Evolutionary conservation across 2,888 invertebrate genomes (phyloP), one percentile per base, ranked within the genome.

Genomic region (Cremastinae sp.): DNA sequence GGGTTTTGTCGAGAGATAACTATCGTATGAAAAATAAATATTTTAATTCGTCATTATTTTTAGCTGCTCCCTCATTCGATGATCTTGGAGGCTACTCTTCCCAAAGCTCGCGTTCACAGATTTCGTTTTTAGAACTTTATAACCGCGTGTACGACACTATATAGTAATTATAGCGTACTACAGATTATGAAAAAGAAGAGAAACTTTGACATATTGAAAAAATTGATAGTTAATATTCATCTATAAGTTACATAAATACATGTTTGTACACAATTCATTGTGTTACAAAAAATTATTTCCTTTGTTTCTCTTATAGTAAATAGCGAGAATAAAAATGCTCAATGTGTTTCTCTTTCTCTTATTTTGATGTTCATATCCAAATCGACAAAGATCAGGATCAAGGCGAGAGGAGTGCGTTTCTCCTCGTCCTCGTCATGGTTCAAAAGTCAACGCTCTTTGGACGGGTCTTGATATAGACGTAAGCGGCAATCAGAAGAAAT

Each of bases 401-500:
- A 41, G 8, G 28, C n/a, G n/a, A 3, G 18, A 0, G 61, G 70
- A 75, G 78, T 69, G 68, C 22, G 28, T 58, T 0, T 8, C 22
- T 20, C 3, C 12, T 22, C 7, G 0, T 18, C 45, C 53, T 47
- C n/a, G 7, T 49, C 2, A 36, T 34, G 47, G 53, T 61, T 87
- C 83, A 89, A 75, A 87, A 89, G 49, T 89, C 88, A 20, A 88
- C 70, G 22, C 83, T 74, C 81, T 88, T 89, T 68, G 96, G 95
- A 84, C 96, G 92, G 10, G 96, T 96, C 90, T 96, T 96, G 53
- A 95, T 88, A 87, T 96, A 96, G 69, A 96, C 94, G 86, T 95
- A 96, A 18, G 93, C 92, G 69, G 93, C 93, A 82, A 96, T 94
- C 64, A 96, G 90, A 64, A 95, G 86, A 81, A 94, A 94, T 79